phyloP scores from a whole-genome alignment of 53 echinoderm and acorn worm species.

The Stichopus horrens region DNA sequence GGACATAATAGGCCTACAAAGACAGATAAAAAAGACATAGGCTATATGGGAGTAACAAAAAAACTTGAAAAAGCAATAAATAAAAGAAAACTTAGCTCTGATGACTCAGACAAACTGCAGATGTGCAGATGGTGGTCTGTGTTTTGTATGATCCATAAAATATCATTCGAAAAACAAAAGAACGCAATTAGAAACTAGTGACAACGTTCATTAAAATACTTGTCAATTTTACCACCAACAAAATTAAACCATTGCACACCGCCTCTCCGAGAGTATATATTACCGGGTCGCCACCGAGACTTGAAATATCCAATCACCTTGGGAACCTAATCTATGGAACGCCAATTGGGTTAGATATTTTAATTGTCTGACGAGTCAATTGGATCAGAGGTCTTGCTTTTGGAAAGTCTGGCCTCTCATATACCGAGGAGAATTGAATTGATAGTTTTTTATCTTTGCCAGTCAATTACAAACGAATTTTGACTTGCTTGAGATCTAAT shows the following conservation, averaged over 20 bases:
- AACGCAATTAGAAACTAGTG: background rate
- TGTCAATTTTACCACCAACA: slow-evolving; percentile 22
- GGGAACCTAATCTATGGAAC: background rate
- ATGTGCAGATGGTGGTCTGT: background rate
- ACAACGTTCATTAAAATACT: slow-evolving; percentile 32
- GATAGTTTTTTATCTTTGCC: slow-evolving; percentile 1
- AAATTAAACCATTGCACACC: slow-evolving; percentile 1
- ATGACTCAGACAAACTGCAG: slow-evolving; percentile 9
- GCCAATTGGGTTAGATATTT: background rate
- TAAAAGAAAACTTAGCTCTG: background rate
- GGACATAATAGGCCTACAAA: too few relatives aligned
- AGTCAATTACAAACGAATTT: background rate
- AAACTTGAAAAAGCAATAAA: too few relatives aligned
- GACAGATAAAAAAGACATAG: too few relatives aligned
- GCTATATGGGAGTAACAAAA: too few relatives aligned
- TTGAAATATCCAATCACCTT: background rate
- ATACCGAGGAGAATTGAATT: too few relatives aligned
- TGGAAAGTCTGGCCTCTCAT: too few relatives aligned
- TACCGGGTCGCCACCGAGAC: background rate
- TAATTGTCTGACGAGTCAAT: slow-evolving; percentile 9
- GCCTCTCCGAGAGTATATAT: background rate
- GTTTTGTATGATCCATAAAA: too few relatives aligned
- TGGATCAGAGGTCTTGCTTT: background rate
- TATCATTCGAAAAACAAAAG: background rate
- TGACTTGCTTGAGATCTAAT: background rate